Conservation (phyloP, 2,113 vertebrate species). For the Eulemur rufifrons region DNA sequence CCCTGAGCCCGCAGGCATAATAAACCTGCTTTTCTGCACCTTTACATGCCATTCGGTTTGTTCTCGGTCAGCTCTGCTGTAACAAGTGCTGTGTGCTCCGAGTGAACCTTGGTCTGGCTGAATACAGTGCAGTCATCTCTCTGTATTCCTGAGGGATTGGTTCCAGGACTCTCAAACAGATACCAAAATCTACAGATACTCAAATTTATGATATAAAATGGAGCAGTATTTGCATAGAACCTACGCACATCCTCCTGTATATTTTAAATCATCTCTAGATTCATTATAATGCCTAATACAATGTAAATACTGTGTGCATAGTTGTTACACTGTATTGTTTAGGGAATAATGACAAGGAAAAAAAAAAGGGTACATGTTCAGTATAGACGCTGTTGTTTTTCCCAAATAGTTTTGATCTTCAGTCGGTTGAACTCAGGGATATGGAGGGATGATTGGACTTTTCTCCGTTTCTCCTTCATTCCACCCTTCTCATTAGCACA, state of each 20-base stretch:
- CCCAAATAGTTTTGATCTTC: neutral
- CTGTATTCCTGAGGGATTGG: neutral
- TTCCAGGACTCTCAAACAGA: neutral
- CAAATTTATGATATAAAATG: neutral
- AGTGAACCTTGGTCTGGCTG: accelerated
- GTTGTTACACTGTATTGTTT: neutral
- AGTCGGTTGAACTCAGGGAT: neutral
- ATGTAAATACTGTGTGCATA: neutral
- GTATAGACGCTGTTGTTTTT: neutral
- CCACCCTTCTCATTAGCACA: neutral
- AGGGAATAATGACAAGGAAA: neutral
- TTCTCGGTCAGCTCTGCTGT: too few species aligned
- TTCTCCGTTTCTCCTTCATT: neutral
- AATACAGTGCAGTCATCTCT: accelerated
- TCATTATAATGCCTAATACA: neutral
- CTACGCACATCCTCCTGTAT: neutral
- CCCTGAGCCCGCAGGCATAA: too few species aligned
- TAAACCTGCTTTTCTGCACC: too few species aligned
- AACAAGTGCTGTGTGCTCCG: accelerated
- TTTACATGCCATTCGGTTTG: too few species aligned
- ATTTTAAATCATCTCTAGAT: neutral
- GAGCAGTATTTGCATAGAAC: neutral
- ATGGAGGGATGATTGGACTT: neutral
- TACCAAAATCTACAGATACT: neutral
- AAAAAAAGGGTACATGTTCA: neutral